phyloP scores from a whole-genome alignment of 2,888 invertebrate genomes.

The Chloroclysta siterata region DNA sequence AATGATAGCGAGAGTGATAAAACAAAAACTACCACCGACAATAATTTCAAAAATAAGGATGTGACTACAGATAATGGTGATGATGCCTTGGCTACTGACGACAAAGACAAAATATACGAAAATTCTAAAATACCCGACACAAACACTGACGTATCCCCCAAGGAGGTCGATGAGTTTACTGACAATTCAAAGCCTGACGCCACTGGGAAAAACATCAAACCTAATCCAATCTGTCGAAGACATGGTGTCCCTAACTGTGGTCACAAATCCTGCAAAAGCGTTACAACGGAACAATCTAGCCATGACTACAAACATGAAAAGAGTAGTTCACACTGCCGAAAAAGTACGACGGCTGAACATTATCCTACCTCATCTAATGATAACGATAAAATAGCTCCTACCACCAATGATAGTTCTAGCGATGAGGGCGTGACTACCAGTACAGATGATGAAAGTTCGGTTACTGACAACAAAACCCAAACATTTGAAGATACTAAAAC shows the following conservation, averaged over 20 bases:
- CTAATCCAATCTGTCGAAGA: too few species aligned
- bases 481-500: background rate
- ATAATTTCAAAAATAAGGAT: background rate
- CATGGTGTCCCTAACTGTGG: too few species aligned
- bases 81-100: background rate
- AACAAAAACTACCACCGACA: background rate
- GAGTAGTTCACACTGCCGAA: too few species aligned
- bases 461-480: background rate
- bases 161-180: too few species aligned
- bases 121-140: background rate
- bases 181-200: too few species aligned
- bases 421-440: too few species aligned
- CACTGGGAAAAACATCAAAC: too few species aligned
- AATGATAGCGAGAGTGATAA: background rate
- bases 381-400: background rate
- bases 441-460: background rate
- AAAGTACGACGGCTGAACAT: background rate
- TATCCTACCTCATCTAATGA: background rate
- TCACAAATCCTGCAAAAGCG: too few species aligned
- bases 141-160: too few species aligned
- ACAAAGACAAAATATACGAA: background rate
- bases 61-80: background rate
- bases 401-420: background rate
- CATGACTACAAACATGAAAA: too few species aligned
- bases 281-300: too few species aligned